A percentile compares a stretch with the other conserved stretches of the same genome.
Evolutionary conservation across 2,888 invertebrate species (phyloP).

Genomic region (Dryobotodes eremita): DNA sequence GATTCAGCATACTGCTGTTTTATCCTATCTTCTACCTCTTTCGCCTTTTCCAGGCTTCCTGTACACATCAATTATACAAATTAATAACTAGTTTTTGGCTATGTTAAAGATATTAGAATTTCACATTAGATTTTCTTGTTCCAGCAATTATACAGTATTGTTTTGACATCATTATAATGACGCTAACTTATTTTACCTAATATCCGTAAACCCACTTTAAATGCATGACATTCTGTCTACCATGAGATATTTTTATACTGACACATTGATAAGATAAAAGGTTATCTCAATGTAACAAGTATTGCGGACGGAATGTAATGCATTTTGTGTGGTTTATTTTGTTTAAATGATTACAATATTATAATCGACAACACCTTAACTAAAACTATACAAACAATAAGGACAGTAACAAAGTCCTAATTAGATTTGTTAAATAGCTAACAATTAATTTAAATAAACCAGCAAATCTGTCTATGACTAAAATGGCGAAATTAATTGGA

Average conservation of each 20-base stretch:
- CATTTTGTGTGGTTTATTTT: conserved; percentile 36
- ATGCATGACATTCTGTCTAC: conserved; percentile 50
- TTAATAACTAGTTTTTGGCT: conserved; percentile 41
- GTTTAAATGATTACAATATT: conserved; percentile 65
- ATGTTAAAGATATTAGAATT: background rate
- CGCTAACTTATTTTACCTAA: conserved; percentile 40
- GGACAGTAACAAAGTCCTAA: conserved; percentile 3
- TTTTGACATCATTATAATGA: conserved; percentile 26
- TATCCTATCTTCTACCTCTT: conserved; percentile 95
- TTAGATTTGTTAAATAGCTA: background rate
- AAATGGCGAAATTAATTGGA: conserved; percentile 10
- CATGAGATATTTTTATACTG: conserved; percentile 42
- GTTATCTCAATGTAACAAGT: conserved; percentile 43
- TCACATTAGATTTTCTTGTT: conserved; percentile 27
- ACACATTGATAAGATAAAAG: conserved; percentile 50
- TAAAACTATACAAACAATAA: conserved; percentile 72
- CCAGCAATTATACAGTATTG: conserved; percentile 41
- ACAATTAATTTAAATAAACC: conserved; percentile 1
- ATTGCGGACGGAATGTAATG: conserved; percentile 45
- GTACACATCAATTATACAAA: conserved; percentile 73
- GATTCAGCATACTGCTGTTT: conserved; percentile 96
- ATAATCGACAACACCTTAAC: conserved; percentile 90
- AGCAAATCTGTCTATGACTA: conserved; percentile 1
- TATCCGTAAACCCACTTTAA: conserved; percentile 42
- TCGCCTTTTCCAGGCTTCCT: conserved; percentile 93